Evolutionary conservation across 2,888 invertebrate species (phyloP), one percentile per base, ranked within the genome.

Genomic region (Timandra comae): DNA sequence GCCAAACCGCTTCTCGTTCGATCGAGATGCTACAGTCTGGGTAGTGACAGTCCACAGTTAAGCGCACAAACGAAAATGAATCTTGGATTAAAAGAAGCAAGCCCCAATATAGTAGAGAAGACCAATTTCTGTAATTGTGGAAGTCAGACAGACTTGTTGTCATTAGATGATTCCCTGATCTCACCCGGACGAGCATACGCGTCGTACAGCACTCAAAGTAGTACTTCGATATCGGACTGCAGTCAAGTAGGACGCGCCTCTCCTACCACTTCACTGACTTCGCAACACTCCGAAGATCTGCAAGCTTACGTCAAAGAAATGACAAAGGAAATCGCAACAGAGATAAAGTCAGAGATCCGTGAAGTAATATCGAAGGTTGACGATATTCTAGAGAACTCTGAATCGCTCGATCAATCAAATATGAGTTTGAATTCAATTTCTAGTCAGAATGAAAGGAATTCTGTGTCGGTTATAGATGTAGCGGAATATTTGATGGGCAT

Each of bases 321-420:
- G 69, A 93, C 93, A 3, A 91, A 89, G 71, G 93, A 93, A 74
- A 78, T 93, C 41, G 93, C 93, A 1, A 93, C 91, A 6, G 93
- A 93, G 74, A 91, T 94, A 10, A 93, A 93, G 63, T 93, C 93
- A 1, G 93, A 93, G 80, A 91, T 94, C 23, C 86, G 93, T 3
- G 93, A 91, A 68, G 93, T 94, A 0, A 93, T 93, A 49, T 92
- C 91, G 1, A 91, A 89, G 69, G 93, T 94, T 0, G 93, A 94
- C 49, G 93, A 93, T 60, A 93, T 92, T 28, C 72, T 93, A 19
- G 92, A 92, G 41, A 91, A 91, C 62, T 89, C 90, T 0, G 91
- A 91, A 56, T 76, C 82, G 0, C 62, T 87, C 3, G 90, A 91
- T 49, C 82, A 87, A 54, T 69, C 80, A 13, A 86, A 86, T 61